Percentiles rank a stretch among this genome's conserved stretches.
Evolutionary conservation across 2,113 vertebrate genomes (phyloP).

Genomic region (Etia nguti): DNA sequence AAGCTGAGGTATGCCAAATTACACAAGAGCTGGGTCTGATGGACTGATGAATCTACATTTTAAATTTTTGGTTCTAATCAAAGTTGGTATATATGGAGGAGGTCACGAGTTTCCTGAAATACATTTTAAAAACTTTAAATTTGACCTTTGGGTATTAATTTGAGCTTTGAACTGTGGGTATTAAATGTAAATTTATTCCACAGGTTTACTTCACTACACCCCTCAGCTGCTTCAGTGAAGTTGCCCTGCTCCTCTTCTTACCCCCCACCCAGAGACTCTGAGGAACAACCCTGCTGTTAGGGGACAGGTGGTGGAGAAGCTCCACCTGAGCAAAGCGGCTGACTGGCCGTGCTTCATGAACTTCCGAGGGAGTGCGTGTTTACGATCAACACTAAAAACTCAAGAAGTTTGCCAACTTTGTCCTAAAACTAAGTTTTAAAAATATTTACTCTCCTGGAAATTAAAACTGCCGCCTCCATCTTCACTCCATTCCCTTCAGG

Average conservation of each 20-base stretch:
- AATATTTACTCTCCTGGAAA: background rate
- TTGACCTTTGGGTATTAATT: too few species aligned
- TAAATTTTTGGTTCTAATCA: too few species aligned
- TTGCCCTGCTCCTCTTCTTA: background rate
- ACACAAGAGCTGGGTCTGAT: too few species aligned
- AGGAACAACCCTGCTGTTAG: background rate
- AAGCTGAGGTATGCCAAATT: background rate
- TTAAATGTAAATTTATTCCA: background rate
- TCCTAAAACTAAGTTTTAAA: background rate
- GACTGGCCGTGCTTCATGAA: background rate
- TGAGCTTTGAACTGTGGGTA: background rate
- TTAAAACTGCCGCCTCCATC: background rate
- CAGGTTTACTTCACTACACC: background rate
- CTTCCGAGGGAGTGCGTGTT: background rate
- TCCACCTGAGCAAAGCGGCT: background rate
- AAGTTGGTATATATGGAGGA: background rate
- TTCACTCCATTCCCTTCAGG: background rate
- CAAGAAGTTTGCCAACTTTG: background rate
- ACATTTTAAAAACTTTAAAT: background rate
- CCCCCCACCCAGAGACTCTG: background rate
- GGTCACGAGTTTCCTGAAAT: background rate
- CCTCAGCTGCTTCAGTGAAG: background rate
- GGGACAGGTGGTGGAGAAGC: background rate
- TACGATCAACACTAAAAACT: fast-evolving
- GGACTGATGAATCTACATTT: too few species aligned